Evolutionary conservation across 2,888 invertebrate genomes (phyloP), one percentile per base, ranked within the genome.

Genomic region (Fragum fragum): DNA sequence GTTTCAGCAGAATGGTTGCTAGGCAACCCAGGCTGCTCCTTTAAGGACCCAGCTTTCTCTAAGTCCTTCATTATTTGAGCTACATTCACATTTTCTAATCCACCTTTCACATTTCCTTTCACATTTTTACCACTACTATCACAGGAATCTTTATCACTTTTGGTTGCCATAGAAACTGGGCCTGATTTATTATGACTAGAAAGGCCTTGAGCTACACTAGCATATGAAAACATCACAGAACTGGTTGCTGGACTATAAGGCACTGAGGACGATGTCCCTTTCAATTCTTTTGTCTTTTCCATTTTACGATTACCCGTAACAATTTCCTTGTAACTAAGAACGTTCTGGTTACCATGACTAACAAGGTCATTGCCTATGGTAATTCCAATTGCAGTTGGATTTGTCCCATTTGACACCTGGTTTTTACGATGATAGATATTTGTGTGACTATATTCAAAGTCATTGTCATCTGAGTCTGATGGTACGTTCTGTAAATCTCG

Each of bases 341-440:
- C 21, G 53, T 71, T 53, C n/a, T 66, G 23, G 47, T 47, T 71
- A 16, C 55, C 55, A 55, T n/a, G 32, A 53, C 29, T 1, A 36
- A 55, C 55, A 6, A 28, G 42, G 42, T 28, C 39, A 26, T 39
- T 11, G 21, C 39, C 74, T 3, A 42, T 26, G 36, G 55, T 21
- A 26, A 66, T 53, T 47, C 68, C 76, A 14, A 63, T 70, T 14
- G 70, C 71, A 5, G 63, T 71, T 9, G 85, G 81, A 36, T 87
- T 84, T 6, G 85, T 85, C 9, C 86, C 85, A 52, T 74, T 91
- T 14, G 91, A 90, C 6, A 90, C 88, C 39, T 91, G 87, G 77
- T 93, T 93, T 32, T 89, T 85, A 23, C 90, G 83, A 71, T 92
- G 92, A 32, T 57, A 39, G 7, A 52, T 32, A 57, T 55, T 55